A percentile compares a stretch with the other conserved stretches of the same genome.
Evolutionary conservation across 2,797 vertebrate species (phyloP).

Genomic region (Epinephelus coioides): DNA sequence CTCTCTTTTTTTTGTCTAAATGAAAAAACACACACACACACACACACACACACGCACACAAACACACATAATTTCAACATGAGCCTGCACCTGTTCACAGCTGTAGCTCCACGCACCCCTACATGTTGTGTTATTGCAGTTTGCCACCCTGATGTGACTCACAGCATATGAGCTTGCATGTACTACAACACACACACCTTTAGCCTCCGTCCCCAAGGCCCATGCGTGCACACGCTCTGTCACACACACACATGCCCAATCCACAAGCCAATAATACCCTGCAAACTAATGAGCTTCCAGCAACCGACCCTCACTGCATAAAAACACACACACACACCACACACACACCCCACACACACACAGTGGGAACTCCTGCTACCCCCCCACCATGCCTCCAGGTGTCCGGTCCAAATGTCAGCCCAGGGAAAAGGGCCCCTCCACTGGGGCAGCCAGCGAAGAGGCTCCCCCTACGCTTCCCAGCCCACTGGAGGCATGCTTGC

Average conservation of each 20-base stretch:
- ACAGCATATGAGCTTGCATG: slow-evolving; percentile 5
- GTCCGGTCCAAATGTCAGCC: slow-evolving; percentile 85
- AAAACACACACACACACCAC: slow-evolving; percentile 25
- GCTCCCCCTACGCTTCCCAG: slow-evolving; percentile 46
- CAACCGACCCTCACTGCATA: slow-evolving; percentile 46
- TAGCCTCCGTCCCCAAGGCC: slow-evolving; percentile 22
- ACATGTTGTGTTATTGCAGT: slow-evolving; percentile 44
- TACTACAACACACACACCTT: slow-evolving; percentile 11
- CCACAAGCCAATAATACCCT: slow-evolving; percentile 61
- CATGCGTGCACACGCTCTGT: slow-evolving; percentile 1
- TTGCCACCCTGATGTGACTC: slow-evolving; percentile 48
- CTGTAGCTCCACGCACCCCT: slow-evolving; percentile 34
- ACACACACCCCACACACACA: slow-evolving; percentile 33
- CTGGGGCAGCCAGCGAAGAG: slow-evolving; percentile 71
- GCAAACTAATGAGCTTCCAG: slow-evolving; percentile 68
- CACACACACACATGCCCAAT: slow-evolving; percentile 50
- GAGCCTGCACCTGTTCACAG: slow-evolving; percentile 40
- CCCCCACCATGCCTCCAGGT: slow-evolving; percentile 82
- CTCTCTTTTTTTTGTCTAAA: background rate
- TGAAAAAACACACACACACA: slow-evolving; percentile 23
- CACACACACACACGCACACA: slow-evolving; percentile 8
- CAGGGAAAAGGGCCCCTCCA: slow-evolving; percentile 77
- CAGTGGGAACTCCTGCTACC: slow-evolving; percentile 59
- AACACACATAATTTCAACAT: background rate
- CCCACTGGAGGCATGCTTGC: slow-evolving; percentile 53